phyloP scores from a whole-genome alignment of 2,113 vertebrate genomes.

The Octodon degus region DNA sequence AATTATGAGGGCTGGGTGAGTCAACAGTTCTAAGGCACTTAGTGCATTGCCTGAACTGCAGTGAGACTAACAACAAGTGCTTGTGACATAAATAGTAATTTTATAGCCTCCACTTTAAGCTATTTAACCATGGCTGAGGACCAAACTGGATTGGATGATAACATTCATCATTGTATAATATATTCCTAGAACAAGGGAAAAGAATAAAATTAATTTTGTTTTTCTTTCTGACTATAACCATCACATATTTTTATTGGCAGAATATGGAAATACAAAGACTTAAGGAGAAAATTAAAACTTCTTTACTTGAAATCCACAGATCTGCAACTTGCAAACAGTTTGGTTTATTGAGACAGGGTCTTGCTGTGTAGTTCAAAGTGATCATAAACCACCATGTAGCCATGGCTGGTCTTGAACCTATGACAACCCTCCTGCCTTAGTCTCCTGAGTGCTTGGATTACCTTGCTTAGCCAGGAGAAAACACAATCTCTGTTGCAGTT shows the following conservation, averaged over 20 bases:
- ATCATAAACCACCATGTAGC: background rate
- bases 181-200: constrained; percentile 28
- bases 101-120: constrained; percentile 9
- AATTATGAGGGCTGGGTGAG: background rate
- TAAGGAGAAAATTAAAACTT: constrained; percentile 23
- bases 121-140: constrained; percentile 32
- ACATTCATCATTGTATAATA: background rate
- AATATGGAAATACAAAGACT: background rate
- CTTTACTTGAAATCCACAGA: background rate
- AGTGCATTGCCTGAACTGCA: background rate
- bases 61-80: constrained; percentile 8
- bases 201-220: constrained; percentile 40
- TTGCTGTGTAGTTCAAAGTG: background rate
- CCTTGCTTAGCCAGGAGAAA: background rate
- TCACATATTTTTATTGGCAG: constrained; percentile 1
- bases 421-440: background rate
- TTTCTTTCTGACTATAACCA: constrained; percentile 9
- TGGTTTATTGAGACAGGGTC: background rate
- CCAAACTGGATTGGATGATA: constrained; percentile 7
- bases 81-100: constrained; percentile 35
- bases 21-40: constrained; percentile 17
- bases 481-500: background rate
- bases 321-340: background rate
- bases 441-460: background rate
- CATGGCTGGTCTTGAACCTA: background rate